Conservation (phyloP, 2,797 vertebrate genomes). For the Pseudochromis fuscus region DNA sequence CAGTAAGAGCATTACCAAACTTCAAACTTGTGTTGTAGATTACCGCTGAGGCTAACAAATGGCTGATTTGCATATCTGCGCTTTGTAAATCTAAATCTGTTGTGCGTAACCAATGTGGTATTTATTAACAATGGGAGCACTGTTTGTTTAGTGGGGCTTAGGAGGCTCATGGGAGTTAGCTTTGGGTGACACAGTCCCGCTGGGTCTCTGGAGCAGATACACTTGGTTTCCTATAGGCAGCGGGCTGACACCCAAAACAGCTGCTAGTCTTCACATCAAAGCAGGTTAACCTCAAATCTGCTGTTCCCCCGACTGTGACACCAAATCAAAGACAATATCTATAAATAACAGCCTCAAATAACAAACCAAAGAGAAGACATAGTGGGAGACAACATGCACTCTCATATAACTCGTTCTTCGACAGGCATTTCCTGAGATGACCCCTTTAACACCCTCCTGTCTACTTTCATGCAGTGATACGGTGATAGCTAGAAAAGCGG, state of each 20-base stretch:
- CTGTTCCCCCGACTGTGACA: background rate
- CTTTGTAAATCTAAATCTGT: conserved; percentile 64
- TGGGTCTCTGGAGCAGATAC: conserved; percentile 15
- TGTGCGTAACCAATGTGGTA: conserved; percentile 65
- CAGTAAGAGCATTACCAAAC: conserved; percentile 37
- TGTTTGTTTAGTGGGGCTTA: conserved; percentile 63
- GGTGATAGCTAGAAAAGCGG: conserved; percentile 39
- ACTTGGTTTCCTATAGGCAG: conserved; percentile 27
- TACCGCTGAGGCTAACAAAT: conserved; percentile 18
- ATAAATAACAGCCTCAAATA: conserved; percentile 22
- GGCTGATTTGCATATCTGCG: conserved; percentile 51
- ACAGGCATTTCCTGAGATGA: conserved; percentile 33
- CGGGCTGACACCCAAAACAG: conserved; percentile 1
- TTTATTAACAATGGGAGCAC: conserved; percentile 58
- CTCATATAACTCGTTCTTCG: conserved; percentile 24
- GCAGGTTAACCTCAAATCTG: conserved; percentile 21
- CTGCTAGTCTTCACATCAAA: background rate
- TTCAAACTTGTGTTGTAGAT: conserved; percentile 28
- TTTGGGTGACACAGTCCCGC: conserved; percentile 36
- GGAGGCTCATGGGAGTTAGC: conserved; percentile 51
- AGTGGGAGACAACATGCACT: background rate
- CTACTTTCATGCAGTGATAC: conserved; percentile 44
- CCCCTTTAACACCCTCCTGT: conserved; percentile 34
- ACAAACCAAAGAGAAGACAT: conserved; percentile 13
- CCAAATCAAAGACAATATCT: conserved; percentile 14